Evolutionary conservation across 2,888 invertebrate genomes (phyloP).

Genomic region (Lochmaea crataegi): DNA sequence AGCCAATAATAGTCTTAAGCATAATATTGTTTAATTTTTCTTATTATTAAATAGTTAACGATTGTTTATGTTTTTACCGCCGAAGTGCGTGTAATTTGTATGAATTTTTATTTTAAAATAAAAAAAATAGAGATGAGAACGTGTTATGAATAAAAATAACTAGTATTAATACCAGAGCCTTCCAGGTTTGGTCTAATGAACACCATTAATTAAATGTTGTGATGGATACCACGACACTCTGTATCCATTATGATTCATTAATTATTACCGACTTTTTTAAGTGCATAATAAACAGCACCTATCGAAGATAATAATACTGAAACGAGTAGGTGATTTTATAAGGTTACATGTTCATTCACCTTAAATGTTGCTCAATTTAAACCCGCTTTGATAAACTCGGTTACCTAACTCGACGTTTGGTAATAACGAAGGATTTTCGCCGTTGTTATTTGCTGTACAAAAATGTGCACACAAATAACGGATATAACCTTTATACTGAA

Average conservation of each 20-base stretch:
- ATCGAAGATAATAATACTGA: constrained; percentile 1
- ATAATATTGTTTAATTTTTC: too few relatives aligned
- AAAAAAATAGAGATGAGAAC: too few relatives aligned
- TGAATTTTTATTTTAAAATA: too few relatives aligned
- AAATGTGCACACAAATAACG: neutral
- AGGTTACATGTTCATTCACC: constrained; percentile 26
- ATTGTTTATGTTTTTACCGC: too few relatives aligned
- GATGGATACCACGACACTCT: neutral
- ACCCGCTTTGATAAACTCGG: constrained; percentile 11
- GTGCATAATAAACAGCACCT: constrained; percentile 3
- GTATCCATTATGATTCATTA: neutral
- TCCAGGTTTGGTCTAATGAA: too few relatives aligned
- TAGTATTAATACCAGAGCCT: too few relatives aligned
- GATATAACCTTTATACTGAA: neutral
- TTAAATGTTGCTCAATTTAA: constrained; percentile 13
- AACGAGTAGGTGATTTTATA: constrained; percentile 22
- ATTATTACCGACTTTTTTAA: neutral
- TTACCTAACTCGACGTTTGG: constrained; percentile 18
- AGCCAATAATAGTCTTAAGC: too few relatives aligned
- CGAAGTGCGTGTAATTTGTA: too few relatives aligned
- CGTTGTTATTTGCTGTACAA: neutral
- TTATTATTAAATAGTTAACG: too few relatives aligned
- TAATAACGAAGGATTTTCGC: constrained; percentile 17
- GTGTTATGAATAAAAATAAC: too few relatives aligned
- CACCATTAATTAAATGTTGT: too few relatives aligned